phyloP scores from a whole-genome alignment of 1,140 invertebrate species.

The Cotesia vestalis region DNA sequence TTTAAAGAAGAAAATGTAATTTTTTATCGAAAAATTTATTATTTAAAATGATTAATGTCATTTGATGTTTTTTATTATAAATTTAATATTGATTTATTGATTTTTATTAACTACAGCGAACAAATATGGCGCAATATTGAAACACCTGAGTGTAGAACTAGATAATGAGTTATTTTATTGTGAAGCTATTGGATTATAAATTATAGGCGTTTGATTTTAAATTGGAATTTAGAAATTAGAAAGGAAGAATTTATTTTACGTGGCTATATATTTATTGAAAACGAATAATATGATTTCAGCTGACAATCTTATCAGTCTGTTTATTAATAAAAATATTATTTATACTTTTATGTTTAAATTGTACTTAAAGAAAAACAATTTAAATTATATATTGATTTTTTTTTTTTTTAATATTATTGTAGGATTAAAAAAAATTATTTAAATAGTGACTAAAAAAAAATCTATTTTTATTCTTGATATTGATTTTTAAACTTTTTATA shows the following conservation, averaged over 20 bases:
- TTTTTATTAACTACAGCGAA: conserved; percentile 8
- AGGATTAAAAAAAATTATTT: neutral
- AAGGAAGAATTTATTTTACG: too few relatives aligned
- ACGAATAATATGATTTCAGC: conserved; percentile 1
- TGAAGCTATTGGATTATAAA: too few relatives aligned
- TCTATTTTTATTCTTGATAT: neutral
- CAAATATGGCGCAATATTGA: too few relatives aligned
- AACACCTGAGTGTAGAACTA: too few relatives aligned
- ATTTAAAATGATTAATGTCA: conserved; percentile 22
- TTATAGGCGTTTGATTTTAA: too few relatives aligned
- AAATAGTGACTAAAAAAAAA: neutral
- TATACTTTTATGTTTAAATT: neutral
- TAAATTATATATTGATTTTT: conserved; percentile 7
- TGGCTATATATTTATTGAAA: neutral
- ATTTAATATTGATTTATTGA: conserved; percentile 16
- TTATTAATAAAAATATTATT: conserved; percentile 27
- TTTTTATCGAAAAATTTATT: neutral
- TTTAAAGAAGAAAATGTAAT: neutral
- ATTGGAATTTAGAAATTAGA: too few relatives aligned
- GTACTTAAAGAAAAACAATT: neutral
- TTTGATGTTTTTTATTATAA: neutral
- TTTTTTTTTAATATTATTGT: neutral
- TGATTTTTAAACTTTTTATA: too few relatives aligned
- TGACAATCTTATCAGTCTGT: conserved; percentile 3
- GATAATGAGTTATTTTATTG: neutral